A percentile compares a stretch with the other conserved stretches of the same genome.
Evolutionary conservation across 2,888 invertebrate species (phyloP).

Genomic region (Lochmaea capreae): DNA sequence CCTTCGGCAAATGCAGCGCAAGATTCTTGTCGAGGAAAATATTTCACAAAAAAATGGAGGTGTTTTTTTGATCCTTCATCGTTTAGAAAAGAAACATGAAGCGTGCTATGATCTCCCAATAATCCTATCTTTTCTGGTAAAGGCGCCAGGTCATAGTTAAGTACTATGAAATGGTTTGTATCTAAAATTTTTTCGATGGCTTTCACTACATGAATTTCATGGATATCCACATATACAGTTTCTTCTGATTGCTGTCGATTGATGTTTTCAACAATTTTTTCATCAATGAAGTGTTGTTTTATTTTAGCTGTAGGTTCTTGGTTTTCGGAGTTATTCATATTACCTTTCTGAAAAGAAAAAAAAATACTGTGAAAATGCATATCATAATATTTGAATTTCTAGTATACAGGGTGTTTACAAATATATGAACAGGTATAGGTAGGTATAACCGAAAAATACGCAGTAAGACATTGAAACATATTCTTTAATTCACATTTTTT

Average conservation of each 20-base stretch:
- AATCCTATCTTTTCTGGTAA: constrained; percentile 51
- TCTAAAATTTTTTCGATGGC: constrained; percentile 45
- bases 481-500: no score
- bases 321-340: neutral
- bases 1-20: constrained; percentile 53
- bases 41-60: constrained; percentile 56
- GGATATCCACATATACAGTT: constrained; percentile 33
- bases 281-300: neutral
- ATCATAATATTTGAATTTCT: no score
- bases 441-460: no score
- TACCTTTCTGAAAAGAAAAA: neutral
- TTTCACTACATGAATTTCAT: constrained; percentile 38
- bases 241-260: constrained; percentile 11
- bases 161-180: constrained; percentile 45
- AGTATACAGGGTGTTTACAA: no score
- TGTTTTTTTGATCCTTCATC: constrained; percentile 37
- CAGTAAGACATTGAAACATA: no score
- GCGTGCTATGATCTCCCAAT: constrained; percentile 54
- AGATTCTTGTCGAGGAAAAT: constrained; percentile 51
- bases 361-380: no score
- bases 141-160: constrained; percentile 41
- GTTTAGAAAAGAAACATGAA: constrained; percentile 48
- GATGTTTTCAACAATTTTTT: neutral
- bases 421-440: no score
- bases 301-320: neutral